Evolutionary conservation across 1,140 invertebrate genomes (phyloP), one percentile per base, ranked within the genome.

Genomic region (Aethina tumida): DNA sequence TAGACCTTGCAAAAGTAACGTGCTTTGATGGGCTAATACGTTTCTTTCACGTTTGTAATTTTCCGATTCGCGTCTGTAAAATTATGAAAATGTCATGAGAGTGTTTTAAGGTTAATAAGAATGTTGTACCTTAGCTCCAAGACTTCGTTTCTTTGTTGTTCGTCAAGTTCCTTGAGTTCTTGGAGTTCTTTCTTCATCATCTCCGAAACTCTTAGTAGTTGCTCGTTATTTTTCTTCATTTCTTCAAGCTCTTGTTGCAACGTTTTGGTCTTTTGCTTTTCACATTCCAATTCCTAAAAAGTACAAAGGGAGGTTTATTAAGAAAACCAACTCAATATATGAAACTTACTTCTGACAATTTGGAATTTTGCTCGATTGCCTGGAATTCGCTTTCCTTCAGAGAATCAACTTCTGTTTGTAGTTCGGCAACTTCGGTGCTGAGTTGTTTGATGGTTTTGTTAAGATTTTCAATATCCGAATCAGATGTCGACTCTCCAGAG

Each of bases 331-430:
- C n/a, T n/a, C n/a, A n/a, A n/a, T n/a, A n/a, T n/a, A n/a, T 29
- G 7, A 16, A 28, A 37, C 35, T 30, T 43, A 70, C 69, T 59
- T 71, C 68, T 6, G 59, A 53, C 12, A 70, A 44, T 18, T 68
- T 65, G 1, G 66, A 62, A 35, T 65, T 67, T 22, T 74, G 64
- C 52, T 82, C 79, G 31, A 76, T 75, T 0, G 79, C 75, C 49
- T 81, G 79, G 41, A 81, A 81, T 61, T 82, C 79, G 30, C 74
- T 70, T 24, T 81, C 62, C 13, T 69, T 68, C 0, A 74, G 71
- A 1, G 72, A 56, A 55, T 70, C 76, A 9, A 79, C 58, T 51
- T 81, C 77, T 0, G 79, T 74, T 58, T 81, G 79, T 10, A 82
- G 58, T 19, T 68, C 60, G 0, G 75, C 77, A 9, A 81, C 65